These are phyloP conservation scores for Drosophila planitibia DNA, from an alignment of 2,888 invertebrate species.

Conservation along the genomic window DNA sequence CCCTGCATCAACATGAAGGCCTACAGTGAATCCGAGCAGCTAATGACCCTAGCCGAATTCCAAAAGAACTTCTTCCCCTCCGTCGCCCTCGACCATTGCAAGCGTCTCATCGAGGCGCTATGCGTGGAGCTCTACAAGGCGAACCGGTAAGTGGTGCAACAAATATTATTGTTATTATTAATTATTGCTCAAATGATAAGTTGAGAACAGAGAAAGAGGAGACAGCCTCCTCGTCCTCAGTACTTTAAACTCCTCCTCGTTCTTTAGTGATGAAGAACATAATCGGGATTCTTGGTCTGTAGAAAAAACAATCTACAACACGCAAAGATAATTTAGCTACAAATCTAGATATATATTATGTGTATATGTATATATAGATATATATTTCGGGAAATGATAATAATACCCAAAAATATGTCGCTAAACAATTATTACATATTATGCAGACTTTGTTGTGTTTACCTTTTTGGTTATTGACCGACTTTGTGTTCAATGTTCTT, in stretches of 20 bases:
- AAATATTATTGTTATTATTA: neutral
- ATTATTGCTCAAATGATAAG: neutral
- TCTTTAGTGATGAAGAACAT: neutral
- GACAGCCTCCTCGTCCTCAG: neutral
- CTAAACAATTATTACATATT: neutral
- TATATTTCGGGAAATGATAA: neutral
- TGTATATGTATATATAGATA: neutral
- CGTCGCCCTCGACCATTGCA: slow-evolving; percentile 90
- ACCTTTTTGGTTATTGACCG: neutral
- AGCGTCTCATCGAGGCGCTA: slow-evolving; percentile 92
- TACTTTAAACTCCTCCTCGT: neutral
- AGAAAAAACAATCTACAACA: neutral
- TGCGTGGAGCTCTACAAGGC: slow-evolving; percentile 92
- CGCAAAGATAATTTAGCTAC: no score
- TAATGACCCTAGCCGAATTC: slow-evolving; percentile 93
- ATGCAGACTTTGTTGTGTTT: neutral
- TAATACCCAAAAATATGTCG: neutral
- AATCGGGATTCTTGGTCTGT: neutral
- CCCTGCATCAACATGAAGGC: slow-evolving; percentile 95
- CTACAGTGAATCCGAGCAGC: slow-evolving; percentile 91
- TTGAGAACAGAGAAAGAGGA: neutral
- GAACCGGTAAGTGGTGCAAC: slow-evolving; percentile 89
- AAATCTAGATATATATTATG: neutral
- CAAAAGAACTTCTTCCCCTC: slow-evolving; percentile 93
- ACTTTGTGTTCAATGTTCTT: no score